Percentiles rank a stretch among this genome's conserved stretches.
Evolutionary conservation across 2,888 invertebrate species (phyloP).

Genomic region (Drosophila eohydei): DNA sequence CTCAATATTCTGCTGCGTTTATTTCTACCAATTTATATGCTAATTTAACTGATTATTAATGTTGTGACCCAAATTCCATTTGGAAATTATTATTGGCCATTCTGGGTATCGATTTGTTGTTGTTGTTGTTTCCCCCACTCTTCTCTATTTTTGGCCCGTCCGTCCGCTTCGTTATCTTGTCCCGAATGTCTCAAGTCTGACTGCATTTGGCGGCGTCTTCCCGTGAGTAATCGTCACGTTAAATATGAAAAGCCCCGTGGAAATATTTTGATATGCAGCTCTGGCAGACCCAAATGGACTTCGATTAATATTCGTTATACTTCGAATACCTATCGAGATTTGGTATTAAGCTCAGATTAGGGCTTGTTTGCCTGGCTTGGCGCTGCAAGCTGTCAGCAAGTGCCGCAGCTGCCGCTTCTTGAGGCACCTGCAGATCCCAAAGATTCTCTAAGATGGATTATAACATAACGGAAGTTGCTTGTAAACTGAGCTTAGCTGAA

Average conservation of each 20-base stretch:
- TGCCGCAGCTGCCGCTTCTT: constrained; percentile 30
- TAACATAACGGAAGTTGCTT: constrained; percentile 46
- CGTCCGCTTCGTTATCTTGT: constrained; percentile 20
- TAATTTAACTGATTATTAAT: constrained; percentile 83
- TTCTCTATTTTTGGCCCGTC: constrained; percentile 13
- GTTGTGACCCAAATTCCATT: constrained; percentile 83
- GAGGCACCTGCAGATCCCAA: constrained; percentile 25
- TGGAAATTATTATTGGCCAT: constrained; percentile 80
- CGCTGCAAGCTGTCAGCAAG: constrained; percentile 50
- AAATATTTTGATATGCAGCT: constrained; percentile 33
- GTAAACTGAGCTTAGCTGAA: constrained; percentile 41
- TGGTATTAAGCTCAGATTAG: constrained; percentile 27
- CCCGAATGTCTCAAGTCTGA: constrained; percentile 23
- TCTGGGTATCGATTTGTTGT: constrained; percentile 61
- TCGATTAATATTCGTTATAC: constrained; percentile 27
- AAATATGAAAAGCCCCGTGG: constrained; percentile 56
- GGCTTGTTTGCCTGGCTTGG: constrained; percentile 17
- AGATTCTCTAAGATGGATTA: constrained; percentile 25
- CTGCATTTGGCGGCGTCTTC: constrained; percentile 33
- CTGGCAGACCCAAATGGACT: constrained; percentile 11
- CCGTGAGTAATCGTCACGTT: constrained; percentile 31
- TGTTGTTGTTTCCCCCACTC: constrained; percentile 26
- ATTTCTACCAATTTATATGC: constrained; percentile 77
- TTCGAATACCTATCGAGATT: constrained; percentile 15
- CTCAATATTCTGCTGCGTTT: constrained; percentile 42